Evolutionary conservation across 2,797 vertebrate genomes (phyloP).

Genomic region (Tamandua tetradactyla): DNA sequence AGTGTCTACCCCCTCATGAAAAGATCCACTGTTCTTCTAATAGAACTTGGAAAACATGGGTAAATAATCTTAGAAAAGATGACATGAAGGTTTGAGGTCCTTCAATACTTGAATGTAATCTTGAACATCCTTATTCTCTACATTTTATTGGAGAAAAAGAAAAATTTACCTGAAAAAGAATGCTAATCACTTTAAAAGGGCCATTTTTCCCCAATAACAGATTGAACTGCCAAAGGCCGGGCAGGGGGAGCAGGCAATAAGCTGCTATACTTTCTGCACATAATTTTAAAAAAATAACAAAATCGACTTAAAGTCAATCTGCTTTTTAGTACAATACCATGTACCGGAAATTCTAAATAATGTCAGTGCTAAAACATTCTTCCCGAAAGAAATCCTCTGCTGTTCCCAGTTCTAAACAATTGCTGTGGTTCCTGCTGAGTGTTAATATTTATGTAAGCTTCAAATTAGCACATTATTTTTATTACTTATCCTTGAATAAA

Average conservation of each 20-base stretch:
- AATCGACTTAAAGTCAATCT: not conserved
- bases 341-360: not conserved
- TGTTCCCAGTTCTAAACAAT: not conserved
- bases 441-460: not conserved
- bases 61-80: slow-evolving; percentile 8
- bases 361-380: not conserved
- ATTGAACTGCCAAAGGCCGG: not conserved
- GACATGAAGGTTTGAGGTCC: not conserved
- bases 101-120: not conserved
- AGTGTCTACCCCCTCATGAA: not conserved
- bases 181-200: not conserved
- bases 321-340: not conserved
- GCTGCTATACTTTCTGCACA: not conserved
- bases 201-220: not conserved
- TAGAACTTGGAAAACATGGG: not conserved
- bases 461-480: slow-evolving; percentile 1
- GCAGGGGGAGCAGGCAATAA: not conserved
- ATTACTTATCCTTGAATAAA: slow-evolving; percentile 31
- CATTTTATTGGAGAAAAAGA: not conserved
- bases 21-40: slow-evolving; percentile 4
- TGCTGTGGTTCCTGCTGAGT: not conserved
- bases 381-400: not conserved
- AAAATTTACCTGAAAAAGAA: not conserved
- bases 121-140: not conserved
- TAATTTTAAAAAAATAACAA: not conserved